Evolutionary conservation across 2,888 invertebrate genomes (phyloP), one percentile per base, ranked within the genome.

Genomic region (Pecten maximus): DNA sequence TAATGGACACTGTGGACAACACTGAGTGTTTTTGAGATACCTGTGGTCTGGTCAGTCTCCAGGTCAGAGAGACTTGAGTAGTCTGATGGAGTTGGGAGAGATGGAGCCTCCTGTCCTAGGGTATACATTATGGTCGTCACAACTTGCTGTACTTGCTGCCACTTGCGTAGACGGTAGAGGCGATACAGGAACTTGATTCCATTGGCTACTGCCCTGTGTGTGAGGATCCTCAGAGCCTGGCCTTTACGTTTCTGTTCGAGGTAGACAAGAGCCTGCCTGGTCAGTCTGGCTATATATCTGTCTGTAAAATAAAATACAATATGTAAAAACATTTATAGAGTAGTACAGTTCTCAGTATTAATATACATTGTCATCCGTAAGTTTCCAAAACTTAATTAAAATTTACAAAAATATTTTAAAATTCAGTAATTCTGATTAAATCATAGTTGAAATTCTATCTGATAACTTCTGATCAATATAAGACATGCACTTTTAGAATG

Each of bases 151-250:
- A 90, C 87, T 19, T 87, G 50, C 19, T 87, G 54, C 89, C 89
- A 90, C 40, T 54, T 90, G 40, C 54, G 40, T 23, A 54, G n/a
- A 40, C 40, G 87, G 28, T 88, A 90, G n/a, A 40, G 87, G 28
- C 60, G 44, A 60, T 90, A 90, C 39, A 88, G 28, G 54, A 54
- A 54, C 10, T 40, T 48, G 87, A 90, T 50, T 23, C 87, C 50
- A 12, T 87, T 28, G 2, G 87, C 87, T 15, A 90, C 28, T 3
- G 50, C 40, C 40, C 40, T 87, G 28, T 40, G 40, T n/a, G 54
- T 87, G 54, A 90, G 87, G 89, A 54, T 87, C 40, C 87, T 54
- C 0, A 90, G 54, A 10, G 87, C 87, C 19, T 88, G 87, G 40
- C 89, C 89, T 54, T 90, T 90, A 0, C 40, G 87, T n/a, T 88